Evolutionary conservation across 2,888 invertebrate genomes (phyloP).

Genomic region (Lepidocyrtoides sp.): DNA sequence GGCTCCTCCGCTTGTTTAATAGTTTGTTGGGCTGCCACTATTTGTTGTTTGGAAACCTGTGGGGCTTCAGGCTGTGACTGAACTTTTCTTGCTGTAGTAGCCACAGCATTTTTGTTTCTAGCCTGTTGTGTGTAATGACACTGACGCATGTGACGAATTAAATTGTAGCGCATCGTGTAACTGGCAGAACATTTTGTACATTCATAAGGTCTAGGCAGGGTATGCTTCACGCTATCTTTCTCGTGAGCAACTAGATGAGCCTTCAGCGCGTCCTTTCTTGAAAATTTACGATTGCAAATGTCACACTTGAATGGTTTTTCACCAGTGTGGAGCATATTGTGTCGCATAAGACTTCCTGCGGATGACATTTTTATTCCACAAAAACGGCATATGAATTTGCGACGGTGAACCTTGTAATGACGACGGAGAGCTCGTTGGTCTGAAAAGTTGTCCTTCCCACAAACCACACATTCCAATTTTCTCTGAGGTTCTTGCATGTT

Average conservation of each 20-base stretch:
- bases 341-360: constrained; percentile 79
- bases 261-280: constrained; percentile 75
- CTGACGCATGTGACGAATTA: constrained; percentile 72
- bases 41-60: background rate
- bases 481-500: constrained; percentile 25
- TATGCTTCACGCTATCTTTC: constrained; percentile 49
- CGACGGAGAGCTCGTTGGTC: constrained; percentile 62
- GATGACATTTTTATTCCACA: constrained; percentile 77
- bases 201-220: constrained; percentile 60
- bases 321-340: constrained; percentile 78
- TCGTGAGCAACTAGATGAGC: constrained; percentile 75
- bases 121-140: constrained; percentile 26
- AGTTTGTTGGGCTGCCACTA: background rate
- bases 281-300: constrained; percentile 62
- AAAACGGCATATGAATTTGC: constrained; percentile 73
- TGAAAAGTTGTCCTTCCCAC: constrained; percentile 50
- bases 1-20: constrained; percentile 1
- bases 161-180: constrained; percentile 75
- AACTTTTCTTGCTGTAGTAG: background rate
- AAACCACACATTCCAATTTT: constrained; percentile 66
- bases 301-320: constrained; percentile 75
- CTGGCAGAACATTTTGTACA: constrained; percentile 65
- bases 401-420: constrained; percentile 73
- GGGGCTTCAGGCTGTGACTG: background rate
- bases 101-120: background rate